Evolutionary conservation across 2,113 vertebrate genomes (phyloP).

Genomic region (Hyperoodon ampullatus): DNA sequence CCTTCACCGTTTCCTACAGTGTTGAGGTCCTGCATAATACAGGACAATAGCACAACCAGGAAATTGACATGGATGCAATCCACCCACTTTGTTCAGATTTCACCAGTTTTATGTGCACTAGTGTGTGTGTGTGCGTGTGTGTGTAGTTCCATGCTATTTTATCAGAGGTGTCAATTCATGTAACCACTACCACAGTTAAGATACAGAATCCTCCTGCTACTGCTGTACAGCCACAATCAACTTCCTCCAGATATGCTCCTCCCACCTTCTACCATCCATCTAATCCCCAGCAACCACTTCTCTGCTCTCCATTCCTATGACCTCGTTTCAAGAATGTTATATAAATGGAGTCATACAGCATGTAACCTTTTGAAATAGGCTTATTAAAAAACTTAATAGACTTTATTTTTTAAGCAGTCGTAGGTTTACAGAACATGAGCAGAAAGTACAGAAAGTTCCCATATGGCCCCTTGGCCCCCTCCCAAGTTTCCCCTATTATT

Average conservation of each 20-base stretch:
- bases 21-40: no score
- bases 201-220: background rate
- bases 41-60: background rate
- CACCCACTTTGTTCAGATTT: background rate
- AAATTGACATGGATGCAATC: background rate
- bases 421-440: background rate
- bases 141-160: background rate
- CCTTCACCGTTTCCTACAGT: background rate
- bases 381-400: background rate
- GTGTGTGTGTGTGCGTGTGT: background rate
- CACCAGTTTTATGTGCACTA: background rate
- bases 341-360: background rate
- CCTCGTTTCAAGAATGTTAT: background rate
- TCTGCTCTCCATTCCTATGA: background rate
- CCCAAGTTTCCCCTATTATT: background rate
- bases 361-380: background rate
- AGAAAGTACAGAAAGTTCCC: background rate
- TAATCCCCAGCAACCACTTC: background rate
- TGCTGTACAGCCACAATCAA: background rate
- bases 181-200: background rate
- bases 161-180: background rate
- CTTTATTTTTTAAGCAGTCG: background rate
- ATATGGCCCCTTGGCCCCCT: no score
- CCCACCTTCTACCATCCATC: background rate
- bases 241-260: background rate